These are phyloP conservation scores for Lasius fuliginosus DNA, from an alignment of 2,888 invertebrate genomes.

Conservation along the genomic window DNA sequence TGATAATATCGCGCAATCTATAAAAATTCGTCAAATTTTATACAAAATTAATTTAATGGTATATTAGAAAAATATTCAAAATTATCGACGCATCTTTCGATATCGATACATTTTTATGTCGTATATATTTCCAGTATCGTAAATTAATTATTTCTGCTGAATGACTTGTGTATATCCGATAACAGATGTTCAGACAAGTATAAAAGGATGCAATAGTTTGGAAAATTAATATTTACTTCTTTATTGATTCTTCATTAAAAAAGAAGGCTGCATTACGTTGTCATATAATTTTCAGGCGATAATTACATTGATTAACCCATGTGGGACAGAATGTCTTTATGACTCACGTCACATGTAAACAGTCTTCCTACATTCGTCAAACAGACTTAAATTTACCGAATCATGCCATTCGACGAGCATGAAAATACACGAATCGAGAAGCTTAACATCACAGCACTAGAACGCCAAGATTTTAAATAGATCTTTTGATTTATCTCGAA, in stretches of 20 bases:
- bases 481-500: background rate
- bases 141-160: conserved; percentile 21
- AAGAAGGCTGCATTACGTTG: background rate
- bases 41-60: background rate
- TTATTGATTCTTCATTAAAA: background rate
- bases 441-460: background rate
- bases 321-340: background rate
- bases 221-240: conserved; percentile 27
- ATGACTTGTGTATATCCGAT: background rate
- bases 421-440: background rate
- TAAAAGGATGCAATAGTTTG: background rate
- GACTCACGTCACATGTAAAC: conserved; percentile 28
- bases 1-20: background rate
- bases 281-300: conserved; percentile 16
- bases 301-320: conserved; percentile 24
- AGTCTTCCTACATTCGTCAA: conserved; percentile 9
- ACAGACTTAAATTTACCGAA: conserved; percentile 32
- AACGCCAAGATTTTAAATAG: conserved; percentile 4
- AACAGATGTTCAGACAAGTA: background rate
- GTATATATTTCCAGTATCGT: background rate
- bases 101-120: background rate
- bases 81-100: background rate
- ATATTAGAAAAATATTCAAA: background rate
- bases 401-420: background rate
- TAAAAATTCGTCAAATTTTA: background rate